Evolutionary conservation across 2,113 vertebrate genomes (phyloP).

Genomic region (Gobio gobio): DNA sequence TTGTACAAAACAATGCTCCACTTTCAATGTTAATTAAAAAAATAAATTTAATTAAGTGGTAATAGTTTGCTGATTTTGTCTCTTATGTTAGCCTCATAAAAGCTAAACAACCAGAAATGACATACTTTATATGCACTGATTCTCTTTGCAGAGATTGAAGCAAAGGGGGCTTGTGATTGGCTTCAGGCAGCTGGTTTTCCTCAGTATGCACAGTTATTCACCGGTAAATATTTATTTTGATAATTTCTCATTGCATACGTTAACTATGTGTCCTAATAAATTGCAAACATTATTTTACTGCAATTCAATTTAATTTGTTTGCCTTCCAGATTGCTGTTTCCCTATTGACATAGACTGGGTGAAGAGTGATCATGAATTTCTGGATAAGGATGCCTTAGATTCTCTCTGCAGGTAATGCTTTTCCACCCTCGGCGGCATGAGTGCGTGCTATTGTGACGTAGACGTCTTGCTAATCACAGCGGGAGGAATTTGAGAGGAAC

Average conservation of each 20-base stretch:
- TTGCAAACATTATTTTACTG: constrained; percentile 27
- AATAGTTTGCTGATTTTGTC: constrained; percentile 44
- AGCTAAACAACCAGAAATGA: constrained; percentile 54
- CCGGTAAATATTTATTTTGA: constrained; percentile 78
- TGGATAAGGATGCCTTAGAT: constrained; percentile 78
- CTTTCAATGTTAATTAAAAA: constrained; percentile 40
- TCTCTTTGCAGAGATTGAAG: constrained; percentile 86
- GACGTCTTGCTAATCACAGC: constrained; percentile 13
- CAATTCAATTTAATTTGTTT: constrained; percentile 40
- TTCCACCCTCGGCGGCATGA: not conserved
- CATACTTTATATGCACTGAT: constrained; percentile 54
- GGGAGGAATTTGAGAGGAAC: not conserved
- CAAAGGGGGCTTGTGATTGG: constrained; percentile 90
- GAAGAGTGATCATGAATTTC: constrained; percentile 80
- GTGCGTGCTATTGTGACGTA: not conserved
- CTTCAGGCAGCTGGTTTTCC: constrained; percentile 88
- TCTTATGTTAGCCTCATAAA: constrained; percentile 45
- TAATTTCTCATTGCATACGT: not conserved
- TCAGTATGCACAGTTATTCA: constrained; percentile 89
- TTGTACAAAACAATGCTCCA: constrained; percentile 4
- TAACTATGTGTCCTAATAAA: constrained; percentile 18
- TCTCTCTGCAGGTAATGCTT: constrained; percentile 78
- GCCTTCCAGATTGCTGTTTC: constrained; percentile 75
- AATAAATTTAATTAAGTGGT: constrained; percentile 42
- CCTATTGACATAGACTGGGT: constrained; percentile 78